Evolutionary conservation across 2,888 invertebrate species (phyloP).

Genomic region (Mesopsocus fuscifrons): DNA sequence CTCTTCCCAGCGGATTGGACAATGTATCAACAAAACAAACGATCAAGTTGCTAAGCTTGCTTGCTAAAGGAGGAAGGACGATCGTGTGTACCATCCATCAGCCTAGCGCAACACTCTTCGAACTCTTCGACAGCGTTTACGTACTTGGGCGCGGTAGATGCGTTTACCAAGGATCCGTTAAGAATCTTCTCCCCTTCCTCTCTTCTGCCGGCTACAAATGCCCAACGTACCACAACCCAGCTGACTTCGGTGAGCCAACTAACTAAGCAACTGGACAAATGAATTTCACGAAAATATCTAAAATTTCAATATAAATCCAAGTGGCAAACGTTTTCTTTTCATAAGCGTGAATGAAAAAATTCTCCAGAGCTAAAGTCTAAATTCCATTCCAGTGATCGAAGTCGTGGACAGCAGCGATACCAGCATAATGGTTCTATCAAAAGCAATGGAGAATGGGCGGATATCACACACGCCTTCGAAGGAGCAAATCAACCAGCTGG

Average conservation of each 20-base stretch:
- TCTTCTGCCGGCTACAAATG: slow-evolving; percentile 34
- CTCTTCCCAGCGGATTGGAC: slow-evolving; percentile 40
- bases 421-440: slow-evolving; percentile 30
- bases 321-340: too few relatives aligned
- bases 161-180: slow-evolving; percentile 42
- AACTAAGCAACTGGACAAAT: slow-evolving; percentile 17
- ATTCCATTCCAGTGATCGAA: slow-evolving; percentile 44
- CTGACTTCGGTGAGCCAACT: slow-evolving; percentile 49
- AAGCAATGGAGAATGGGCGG: slow-evolving; percentile 36
- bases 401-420: slow-evolving; percentile 32
- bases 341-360: too few relatives aligned
- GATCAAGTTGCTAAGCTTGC: slow-evolving; percentile 32
- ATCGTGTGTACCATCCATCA: slow-evolving; percentile 54
- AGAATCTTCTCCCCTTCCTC: slow-evolving; percentile 38
- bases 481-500: slow-evolving; percentile 24
- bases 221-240: slow-evolving; percentile 45
- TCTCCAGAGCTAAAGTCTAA: too few relatives aligned
- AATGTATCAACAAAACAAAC: slow-evolving; percentile 43
- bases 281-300: too few relatives aligned
- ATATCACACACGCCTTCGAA: neutral
- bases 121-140: slow-evolving; percentile 43
- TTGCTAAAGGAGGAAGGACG: slow-evolving; percentile 42
- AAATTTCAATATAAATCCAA: neutral
- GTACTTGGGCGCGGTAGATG: slow-evolving; percentile 42
- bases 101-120: slow-evolving; percentile 43